phyloP scores from a whole-genome alignment of 1,140 invertebrate genomes.

The Drosophila quadrilineata region DNA sequence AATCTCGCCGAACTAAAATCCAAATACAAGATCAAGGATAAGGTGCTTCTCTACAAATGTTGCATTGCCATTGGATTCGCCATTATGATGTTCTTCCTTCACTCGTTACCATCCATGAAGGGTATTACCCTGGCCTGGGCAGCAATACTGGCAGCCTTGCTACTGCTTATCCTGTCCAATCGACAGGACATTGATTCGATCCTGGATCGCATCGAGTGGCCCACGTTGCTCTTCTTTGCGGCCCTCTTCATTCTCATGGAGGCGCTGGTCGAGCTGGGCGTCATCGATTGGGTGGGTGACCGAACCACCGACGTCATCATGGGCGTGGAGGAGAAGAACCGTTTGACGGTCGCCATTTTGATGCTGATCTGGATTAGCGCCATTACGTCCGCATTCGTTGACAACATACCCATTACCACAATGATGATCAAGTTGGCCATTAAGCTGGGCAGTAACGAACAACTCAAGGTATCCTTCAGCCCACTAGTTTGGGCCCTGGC shows the following conservation, averaged over 20 bases:
- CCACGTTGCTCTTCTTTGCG: constrained; percentile 89
- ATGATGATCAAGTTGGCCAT: constrained; percentile 89
- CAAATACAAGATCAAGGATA: constrained; percentile 83
- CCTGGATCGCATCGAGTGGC: constrained; percentile 89
- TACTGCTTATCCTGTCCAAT: constrained; percentile 85
- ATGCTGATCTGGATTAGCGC: constrained; percentile 88
- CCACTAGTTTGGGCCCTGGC: constrained; percentile 88
- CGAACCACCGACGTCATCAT: constrained; percentile 84
- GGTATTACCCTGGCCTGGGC: constrained; percentile 87
- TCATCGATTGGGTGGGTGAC: constrained; percentile 87
- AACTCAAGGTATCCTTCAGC: constrained; percentile 84
- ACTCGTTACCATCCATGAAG: constrained; percentile 84
- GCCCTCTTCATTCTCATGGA: constrained; percentile 90
- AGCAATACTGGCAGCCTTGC: constrained; percentile 86
- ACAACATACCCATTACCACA: constrained; percentile 90
- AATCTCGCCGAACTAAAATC: constrained; percentile 17
- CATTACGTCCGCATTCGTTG: constrained; percentile 87
- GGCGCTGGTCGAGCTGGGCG: constrained; percentile 85
- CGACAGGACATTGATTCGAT: constrained; percentile 85
- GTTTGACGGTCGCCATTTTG: constrained; percentile 85
- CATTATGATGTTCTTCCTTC: constrained; percentile 86
- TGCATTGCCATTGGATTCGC: constrained; percentile 84
- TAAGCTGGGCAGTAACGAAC: constrained; percentile 83
- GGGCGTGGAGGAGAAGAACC: constrained; percentile 83
- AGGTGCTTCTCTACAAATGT: constrained; percentile 85